phyloP scores from a whole-genome alignment of 2,113 vertebrate genomes.

The Muntiacus muntjak region DNA sequence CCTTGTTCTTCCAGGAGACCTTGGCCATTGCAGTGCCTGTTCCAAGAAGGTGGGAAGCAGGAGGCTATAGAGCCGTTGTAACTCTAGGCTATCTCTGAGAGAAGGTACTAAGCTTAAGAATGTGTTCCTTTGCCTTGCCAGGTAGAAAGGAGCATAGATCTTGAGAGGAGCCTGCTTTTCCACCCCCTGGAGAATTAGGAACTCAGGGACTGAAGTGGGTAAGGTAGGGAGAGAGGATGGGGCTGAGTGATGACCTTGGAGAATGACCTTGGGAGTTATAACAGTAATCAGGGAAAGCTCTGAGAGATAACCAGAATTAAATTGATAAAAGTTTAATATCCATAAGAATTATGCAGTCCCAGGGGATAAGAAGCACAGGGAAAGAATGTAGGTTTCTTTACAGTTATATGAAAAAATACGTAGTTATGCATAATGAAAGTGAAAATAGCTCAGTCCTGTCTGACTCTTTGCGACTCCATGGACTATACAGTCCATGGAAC shows the following conservation, averaged over 20 bases:
- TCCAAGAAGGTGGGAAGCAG: background rate
- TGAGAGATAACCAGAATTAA: constrained; percentile 3
- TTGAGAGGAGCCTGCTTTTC: background rate
- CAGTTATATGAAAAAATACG: background rate
- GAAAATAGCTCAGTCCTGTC: background rate
- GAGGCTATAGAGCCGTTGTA: background rate
- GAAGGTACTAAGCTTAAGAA: background rate
- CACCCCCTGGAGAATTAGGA: background rate
- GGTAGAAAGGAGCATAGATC: background rate
- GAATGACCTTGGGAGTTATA: background rate
- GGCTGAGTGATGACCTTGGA: background rate
- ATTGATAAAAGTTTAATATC: background rate
- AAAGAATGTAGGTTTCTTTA: background rate
- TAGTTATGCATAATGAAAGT: background rate
- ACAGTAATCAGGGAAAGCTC: background rate
- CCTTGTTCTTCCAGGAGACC: background rate
- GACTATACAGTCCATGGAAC: background rate
- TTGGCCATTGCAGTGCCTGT: background rate
- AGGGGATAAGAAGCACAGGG: background rate
- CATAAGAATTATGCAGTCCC: background rate
- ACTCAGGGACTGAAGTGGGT: background rate
- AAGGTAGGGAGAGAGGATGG: background rate
- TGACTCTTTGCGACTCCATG: background rate
- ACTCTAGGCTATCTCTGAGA: no score
- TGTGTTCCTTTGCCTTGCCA: background rate